These are phyloP conservation scores for Cotesia vestalis DNA, from an alignment of 1,140 invertebrate species.

Conservation along the genomic window DNA sequence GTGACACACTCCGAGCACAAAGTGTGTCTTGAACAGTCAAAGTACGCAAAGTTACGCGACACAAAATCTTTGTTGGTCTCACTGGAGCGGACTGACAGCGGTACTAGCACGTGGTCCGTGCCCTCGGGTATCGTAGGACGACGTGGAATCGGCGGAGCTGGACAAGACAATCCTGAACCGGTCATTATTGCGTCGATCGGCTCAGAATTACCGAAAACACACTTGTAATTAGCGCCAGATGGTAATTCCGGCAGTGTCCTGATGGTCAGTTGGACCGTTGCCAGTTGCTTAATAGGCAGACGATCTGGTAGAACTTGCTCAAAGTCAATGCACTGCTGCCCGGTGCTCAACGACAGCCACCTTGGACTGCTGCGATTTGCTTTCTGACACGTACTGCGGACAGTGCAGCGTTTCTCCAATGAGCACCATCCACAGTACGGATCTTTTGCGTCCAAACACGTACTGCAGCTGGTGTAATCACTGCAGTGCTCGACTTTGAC, in stretches of 20 bases:
- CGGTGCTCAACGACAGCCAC: constrained; percentile 91
- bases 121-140: constrained; percentile 82
- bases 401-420: constrained; percentile 90
- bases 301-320: constrained; percentile 90
- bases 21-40: constrained; percentile 89
- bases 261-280: constrained; percentile 86
- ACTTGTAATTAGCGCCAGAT: constrained; percentile 90
- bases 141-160: constrained; percentile 79
- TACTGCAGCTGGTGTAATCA: constrained; percentile 86
- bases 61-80: constrained; percentile 97
- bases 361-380: constrained; percentile 87
- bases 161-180: constrained; percentile 82
- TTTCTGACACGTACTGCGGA: constrained; percentile 87
- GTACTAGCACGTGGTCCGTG: constrained; percentile 89
- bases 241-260: constrained; percentile 89
- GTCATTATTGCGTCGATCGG: constrained; percentile 88
- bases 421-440: constrained; percentile 99
- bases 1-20: constrained; percentile 87
- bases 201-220: constrained; percentile 85
- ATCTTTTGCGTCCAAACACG: constrained; percentile 91
- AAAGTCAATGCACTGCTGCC: constrained; percentile 95
- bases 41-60: constrained; percentile 91
- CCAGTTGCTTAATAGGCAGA: constrained; percentile 86
- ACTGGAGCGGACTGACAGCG: constrained; percentile 90
- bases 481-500: constrained; percentile 92